Evolutionary conservation across 2,113 vertebrate species (phyloP).

Genomic region (Rhea pennata): DNA sequence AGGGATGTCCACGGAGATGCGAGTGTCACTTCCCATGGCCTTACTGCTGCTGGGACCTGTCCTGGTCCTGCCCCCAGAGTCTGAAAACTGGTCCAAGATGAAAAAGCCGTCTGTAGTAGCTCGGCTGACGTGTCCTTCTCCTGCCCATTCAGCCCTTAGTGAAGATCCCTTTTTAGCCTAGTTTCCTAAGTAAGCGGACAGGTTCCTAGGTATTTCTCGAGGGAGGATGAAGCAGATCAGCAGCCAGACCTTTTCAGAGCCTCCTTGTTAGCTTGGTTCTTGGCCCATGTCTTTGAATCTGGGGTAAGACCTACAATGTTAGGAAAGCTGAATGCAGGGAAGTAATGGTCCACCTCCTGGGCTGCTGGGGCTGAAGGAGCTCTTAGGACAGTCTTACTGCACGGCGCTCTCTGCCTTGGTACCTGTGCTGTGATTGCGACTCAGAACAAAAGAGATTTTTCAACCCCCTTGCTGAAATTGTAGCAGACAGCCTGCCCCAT

Average conservation of each 20-base stretch:
- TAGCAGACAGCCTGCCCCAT: not conserved
- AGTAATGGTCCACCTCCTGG: no score
- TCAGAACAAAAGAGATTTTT: not conserved
- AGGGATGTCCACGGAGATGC: no score
- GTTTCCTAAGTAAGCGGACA: not conserved
- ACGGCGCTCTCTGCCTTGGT: not conserved
- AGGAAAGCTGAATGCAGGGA: no score
- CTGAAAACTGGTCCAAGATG: not conserved
- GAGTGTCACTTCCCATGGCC: not conserved
- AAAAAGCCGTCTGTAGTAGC: not conserved
- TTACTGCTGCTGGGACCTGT: not conserved
- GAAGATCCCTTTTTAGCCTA: not conserved
- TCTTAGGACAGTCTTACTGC: not conserved
- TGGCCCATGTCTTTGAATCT: no score
- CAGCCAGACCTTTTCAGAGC: not conserved
- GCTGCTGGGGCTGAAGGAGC: not conserved
- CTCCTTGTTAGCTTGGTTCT: not conserved
- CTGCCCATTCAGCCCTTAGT: not conserved
- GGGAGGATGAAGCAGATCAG: not conserved
- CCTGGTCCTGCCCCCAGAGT: not conserved
- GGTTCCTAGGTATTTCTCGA: no score
- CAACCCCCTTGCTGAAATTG: accelerated
- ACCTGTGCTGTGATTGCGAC: not conserved
- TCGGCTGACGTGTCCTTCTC: not conserved
- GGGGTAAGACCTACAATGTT: no score